Evolutionary conservation across 2,888 invertebrate genomes (phyloP).

Genomic region (Cheilosia grossa): DNA sequence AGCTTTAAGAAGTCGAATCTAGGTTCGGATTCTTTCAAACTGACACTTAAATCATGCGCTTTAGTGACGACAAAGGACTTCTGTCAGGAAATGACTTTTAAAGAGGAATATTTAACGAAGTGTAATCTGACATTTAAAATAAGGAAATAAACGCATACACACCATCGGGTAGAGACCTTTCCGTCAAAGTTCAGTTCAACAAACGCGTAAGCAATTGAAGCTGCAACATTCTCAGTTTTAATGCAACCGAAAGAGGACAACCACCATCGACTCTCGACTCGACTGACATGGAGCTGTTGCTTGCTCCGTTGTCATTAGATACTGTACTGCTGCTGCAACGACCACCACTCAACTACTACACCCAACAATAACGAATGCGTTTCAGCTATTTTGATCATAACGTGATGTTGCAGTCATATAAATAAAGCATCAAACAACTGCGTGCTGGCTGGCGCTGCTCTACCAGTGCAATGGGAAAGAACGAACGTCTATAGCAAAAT

Average conservation of each 20-base stretch:
- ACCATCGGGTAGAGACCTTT: neutral
- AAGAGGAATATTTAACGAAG: no score
- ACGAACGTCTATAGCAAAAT: slow-evolving; percentile 46
- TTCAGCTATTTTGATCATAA: slow-evolving; percentile 65
- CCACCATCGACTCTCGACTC: neutral
- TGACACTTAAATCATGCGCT: no score
- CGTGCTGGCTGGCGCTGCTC: slow-evolving; percentile 35
- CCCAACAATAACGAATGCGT: slow-evolving; percentile 57
- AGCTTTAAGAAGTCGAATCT: no score
- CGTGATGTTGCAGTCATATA: slow-evolving; percentile 62
- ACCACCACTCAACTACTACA: slow-evolving; percentile 45
- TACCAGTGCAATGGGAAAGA: slow-evolving; percentile 21
- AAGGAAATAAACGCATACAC: neutral
- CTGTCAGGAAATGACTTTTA: no score
- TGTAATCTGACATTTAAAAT: no score
- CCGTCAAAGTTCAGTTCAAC: neutral
- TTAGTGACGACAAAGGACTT: no score
- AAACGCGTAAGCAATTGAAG: neutral
- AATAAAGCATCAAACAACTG: slow-evolving; percentile 27
- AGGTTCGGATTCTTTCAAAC: neutral
- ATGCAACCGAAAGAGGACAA: neutral
- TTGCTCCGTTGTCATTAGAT: slow-evolving; percentile 53
- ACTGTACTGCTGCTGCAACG: slow-evolving; percentile 26
- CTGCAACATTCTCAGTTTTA: neutral
- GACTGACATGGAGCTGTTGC: slow-evolving; percentile 32